Percentiles rank a stretch among this genome's conserved stretches.
These are phyloP conservation scores for Chrysina gloriosa DNA, from an alignment of 2,888 invertebrate species.

Conservation along the genomic window DNA sequence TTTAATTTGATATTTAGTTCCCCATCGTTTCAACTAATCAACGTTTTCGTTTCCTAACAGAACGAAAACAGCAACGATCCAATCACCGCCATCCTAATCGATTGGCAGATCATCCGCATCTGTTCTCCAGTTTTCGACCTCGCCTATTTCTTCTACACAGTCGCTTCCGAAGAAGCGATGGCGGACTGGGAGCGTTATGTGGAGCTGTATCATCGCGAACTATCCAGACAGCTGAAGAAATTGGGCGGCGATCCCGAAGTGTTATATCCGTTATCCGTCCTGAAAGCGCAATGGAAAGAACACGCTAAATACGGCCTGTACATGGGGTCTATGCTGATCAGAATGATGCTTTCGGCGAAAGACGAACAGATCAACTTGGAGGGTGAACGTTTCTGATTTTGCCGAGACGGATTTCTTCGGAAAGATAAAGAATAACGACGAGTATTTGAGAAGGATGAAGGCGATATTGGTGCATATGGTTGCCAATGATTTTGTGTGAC, in stretches of 20 bases:
- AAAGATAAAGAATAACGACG: too few relatives aligned
- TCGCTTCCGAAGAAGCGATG: constrained; percentile 50
- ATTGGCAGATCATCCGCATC: constrained; percentile 52
- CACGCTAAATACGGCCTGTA: constrained; percentile 50
- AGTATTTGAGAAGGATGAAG: too few relatives aligned
- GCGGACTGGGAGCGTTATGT: constrained; percentile 52
- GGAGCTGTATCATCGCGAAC: constrained; percentile 54
- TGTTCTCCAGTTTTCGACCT: constrained; percentile 55
- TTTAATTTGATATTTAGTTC: too few relatives aligned
- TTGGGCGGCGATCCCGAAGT: constrained; percentile 53
- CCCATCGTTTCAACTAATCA: too few relatives aligned
- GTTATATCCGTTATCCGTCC: constrained; percentile 52
- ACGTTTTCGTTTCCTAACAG: not conserved
- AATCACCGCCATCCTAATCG: constrained; percentile 48
- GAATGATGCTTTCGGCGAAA: too few relatives aligned
- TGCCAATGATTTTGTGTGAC: too few relatives aligned
- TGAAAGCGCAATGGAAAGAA: constrained; percentile 53
- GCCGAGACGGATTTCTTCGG: too few relatives aligned
- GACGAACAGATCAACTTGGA: too few relatives aligned
- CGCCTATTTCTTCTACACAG: constrained; percentile 54
- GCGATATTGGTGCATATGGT: too few relatives aligned
- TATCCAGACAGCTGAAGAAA: constrained; percentile 49
- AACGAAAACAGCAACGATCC: not conserved
- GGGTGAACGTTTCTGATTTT: too few relatives aligned
- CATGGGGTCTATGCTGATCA: too few relatives aligned